phyloP scores from a whole-genome alignment of 2,888 invertebrate genomes.

The Macroteleia sp. region DNA sequence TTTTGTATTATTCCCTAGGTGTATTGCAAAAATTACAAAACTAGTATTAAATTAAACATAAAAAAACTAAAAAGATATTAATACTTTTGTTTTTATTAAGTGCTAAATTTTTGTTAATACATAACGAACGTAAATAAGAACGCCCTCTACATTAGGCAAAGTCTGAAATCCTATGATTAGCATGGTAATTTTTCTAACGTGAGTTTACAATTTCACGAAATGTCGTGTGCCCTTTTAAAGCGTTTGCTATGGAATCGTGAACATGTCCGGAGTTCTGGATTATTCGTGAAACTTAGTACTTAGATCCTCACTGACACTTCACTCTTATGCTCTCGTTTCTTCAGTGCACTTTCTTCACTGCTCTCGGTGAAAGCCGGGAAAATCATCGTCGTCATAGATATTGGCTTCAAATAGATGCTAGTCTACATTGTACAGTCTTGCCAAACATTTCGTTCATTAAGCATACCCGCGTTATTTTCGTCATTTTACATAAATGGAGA shows the following conservation, averaged over 20 bases:
- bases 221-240: conserved; percentile 25
- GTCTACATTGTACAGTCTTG: conserved; percentile 28
- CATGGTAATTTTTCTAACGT: too few relatives aligned
- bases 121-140: too few relatives aligned
- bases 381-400: conserved; percentile 45
- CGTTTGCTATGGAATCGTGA: conserved; percentile 27
- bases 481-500: too few relatives aligned
- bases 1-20: too few relatives aligned
- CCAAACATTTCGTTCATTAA: conserved; percentile 5
- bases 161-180: too few relatives aligned
- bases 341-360: conserved; percentile 48
- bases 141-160: too few relatives aligned
- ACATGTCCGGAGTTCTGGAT: conserved; percentile 39
- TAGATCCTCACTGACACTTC: conserved; percentile 51
- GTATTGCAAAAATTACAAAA: too few relatives aligned
- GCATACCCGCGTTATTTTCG: too few relatives aligned
- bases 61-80: too few relatives aligned
- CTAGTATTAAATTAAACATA: too few relatives aligned
- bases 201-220: conserved; percentile 47
- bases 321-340: conserved; percentile 54
- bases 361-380: conserved; percentile 55
- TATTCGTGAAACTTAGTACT: conserved; percentile 54
- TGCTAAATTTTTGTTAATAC: too few relatives aligned
- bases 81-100: too few relatives aligned
- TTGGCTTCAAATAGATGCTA: conserved; percentile 36